These are phyloP conservation scores for Circaetus gallicus DNA, from an alignment of 2,113 vertebrate species.

Conservation along the genomic window DNA sequence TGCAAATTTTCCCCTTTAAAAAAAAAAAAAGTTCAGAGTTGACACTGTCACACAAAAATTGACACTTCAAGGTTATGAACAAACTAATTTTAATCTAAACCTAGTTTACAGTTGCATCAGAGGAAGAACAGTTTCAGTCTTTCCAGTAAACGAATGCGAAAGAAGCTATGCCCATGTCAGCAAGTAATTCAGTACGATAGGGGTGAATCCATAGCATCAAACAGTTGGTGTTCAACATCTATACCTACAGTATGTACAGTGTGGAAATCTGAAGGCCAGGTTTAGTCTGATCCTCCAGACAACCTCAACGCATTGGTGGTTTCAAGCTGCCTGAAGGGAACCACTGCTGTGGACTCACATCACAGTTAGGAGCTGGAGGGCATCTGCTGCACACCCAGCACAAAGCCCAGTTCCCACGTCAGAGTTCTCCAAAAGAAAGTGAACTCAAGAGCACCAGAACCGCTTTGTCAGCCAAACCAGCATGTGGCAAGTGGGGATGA, in stretches of 20 bases:
- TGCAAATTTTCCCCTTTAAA: not conserved
- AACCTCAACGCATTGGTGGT: not conserved
- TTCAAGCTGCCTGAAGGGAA: not conserved
- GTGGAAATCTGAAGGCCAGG: not conserved
- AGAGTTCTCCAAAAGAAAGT: not conserved
- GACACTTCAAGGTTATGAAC: slow-evolving; percentile 13
- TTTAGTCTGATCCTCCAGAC: not conserved
- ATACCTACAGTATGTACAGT: not conserved
- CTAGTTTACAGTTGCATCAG: slow-evolving; percentile 42
- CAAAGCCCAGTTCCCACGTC: not conserved
- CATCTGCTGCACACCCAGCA: not conserved
- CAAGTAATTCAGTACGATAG: not conserved
- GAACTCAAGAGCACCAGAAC: not conserved
- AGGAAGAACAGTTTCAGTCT: slow-evolving; percentile 16
- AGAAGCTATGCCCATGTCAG: not conserved
- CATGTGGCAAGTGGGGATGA: not conserved
- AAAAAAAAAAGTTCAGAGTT: not conserved
- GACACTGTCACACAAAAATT: not conserved
- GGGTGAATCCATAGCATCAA: not conserved
- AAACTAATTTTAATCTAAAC: slow-evolving; percentile 57
- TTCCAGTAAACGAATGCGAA: not conserved
- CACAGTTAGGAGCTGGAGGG: not conserved
- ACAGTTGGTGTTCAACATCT: not conserved
- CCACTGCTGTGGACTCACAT: not conserved
- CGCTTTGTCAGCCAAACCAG: not conserved